These are phyloP conservation scores for Hypomesus transpacificus DNA, from an alignment of 2,113 vertebrate genomes.

Conservation along the genomic window DNA sequence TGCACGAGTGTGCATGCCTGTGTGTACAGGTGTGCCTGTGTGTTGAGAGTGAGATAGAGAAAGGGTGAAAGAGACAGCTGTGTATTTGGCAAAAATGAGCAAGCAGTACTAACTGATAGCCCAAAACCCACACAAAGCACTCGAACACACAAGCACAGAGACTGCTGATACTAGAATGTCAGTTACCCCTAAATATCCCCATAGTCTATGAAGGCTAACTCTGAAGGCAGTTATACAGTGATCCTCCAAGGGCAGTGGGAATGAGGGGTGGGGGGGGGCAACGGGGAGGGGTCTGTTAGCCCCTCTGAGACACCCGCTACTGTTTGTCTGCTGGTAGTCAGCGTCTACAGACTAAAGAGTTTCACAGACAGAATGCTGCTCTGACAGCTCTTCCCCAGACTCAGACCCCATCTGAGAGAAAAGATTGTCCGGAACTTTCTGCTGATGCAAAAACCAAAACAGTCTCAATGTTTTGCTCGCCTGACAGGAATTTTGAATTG, in stretches of 20 bases:
- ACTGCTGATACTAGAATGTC: not conserved
- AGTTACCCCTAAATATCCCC: too few relatives aligned
- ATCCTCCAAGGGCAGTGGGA: not conserved
- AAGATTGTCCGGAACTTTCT: not conserved
- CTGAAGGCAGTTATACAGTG: too few relatives aligned
- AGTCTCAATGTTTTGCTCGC: not conserved
- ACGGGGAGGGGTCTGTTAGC: conserved; percentile 22
- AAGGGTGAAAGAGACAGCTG: not conserved
- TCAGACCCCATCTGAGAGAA: not conserved
- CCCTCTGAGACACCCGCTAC: conserved; percentile 16
- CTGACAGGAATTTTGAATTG: conserved; percentile 26
- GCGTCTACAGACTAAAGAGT: conserved; percentile 9
- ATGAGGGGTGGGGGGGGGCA: not conserved
- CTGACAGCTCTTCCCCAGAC: conserved; percentile 56
- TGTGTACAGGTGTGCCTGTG: conserved; percentile 16
- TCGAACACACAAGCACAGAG: not conserved
- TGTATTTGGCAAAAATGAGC: not conserved
- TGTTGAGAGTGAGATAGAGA: conserved; percentile 11
- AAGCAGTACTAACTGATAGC: not conserved
- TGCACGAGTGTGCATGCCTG: not conserved
- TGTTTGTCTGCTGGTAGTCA: conserved; percentile 16
- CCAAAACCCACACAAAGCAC: too few relatives aligned
- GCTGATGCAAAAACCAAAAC: conserved; percentile 2
- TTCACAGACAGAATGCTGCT: conserved; percentile 18
- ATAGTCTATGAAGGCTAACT: too few relatives aligned